These are phyloP conservation scores for Alviniconcha strummeri DNA, from an alignment of 2,888 invertebrate species.

Conservation along the genomic window DNA sequence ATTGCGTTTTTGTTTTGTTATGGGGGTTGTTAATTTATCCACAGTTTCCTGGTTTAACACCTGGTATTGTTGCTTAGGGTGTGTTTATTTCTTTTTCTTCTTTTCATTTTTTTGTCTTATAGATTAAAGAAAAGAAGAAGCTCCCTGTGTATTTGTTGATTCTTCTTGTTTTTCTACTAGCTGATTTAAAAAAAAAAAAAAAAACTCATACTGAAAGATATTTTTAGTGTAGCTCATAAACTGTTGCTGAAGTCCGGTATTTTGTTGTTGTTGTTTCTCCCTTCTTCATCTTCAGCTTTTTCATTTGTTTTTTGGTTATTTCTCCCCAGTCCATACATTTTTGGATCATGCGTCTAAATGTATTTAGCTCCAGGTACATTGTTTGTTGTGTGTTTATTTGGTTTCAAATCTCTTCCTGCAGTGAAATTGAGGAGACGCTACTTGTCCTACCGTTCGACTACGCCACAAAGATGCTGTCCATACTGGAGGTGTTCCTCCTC, in stretches of 20 bases:
- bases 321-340: too few species aligned
- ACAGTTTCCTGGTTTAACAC: too few species aligned
- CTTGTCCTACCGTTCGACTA: slow-evolving; percentile 88
- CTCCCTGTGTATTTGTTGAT: neutral
- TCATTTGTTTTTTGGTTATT: too few species aligned
- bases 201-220: too few species aligned
- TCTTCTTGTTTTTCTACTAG: neutral
- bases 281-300: too few species aligned
- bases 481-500: slow-evolving; percentile 82
- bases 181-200: too few species aligned
- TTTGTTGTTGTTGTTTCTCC: too few species aligned
- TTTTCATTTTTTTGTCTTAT: neutral
- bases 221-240: too few species aligned
- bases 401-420: slow-evolving; percentile 67
- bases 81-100: neutral
- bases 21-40: neutral
- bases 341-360: too few species aligned
- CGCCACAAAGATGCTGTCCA: slow-evolving; percentile 85
- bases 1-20: neutral
- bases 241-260: too few species aligned
- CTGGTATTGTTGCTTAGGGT: neutral
- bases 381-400: too few species aligned
- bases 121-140: neutral
- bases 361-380: too few species aligned
- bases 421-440: slow-evolving; percentile 93